Base-by-base conservation (phyloP, 2,888 invertebrate genomes). In the Euzetes globulus region DNA sequence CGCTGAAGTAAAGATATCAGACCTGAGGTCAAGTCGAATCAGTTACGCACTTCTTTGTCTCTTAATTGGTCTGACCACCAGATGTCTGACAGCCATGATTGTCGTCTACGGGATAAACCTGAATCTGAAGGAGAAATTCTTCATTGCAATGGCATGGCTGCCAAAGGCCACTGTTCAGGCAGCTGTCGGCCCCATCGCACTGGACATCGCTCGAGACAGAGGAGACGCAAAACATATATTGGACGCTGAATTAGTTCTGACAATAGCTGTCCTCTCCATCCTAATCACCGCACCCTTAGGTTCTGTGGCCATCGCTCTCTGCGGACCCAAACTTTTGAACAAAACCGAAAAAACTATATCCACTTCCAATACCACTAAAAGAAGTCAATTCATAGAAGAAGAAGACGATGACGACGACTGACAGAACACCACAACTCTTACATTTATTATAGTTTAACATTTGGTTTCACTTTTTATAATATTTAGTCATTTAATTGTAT, bases 101-200 rank as follows among this genome's bases (percentile, higher is more conserved):
- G 80, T 82, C 4, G 83, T 85, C 3, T 78, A 80, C 58, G 88
- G 91, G 9, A 90, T 91, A 78, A 89, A 89, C 78, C 86, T 96
- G 72, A 94, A 91, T 83, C 84, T 89, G 77, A 93, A 90, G 82
- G 97, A 98, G 82, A 92, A 92, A 80, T 85, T 94, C 77, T 98
- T 97, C 82, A 90, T 95, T 22, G 88, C 94, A 0, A 83, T 97
- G 7, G 88, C 95, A 0, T 94, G 94, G 90, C 90, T 95, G 88
- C 92, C 96, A 1, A 98, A 98, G 84, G 97, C 96, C 6, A 96
- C 97, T n/a, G 96, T 97, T 0, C 96, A 94, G 86, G 60, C 60
- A 22, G 33, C 60, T 25, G 11, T 60, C n/a, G 90, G 88, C 72
- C 87, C 88, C 4, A 81, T 89, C 72, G 87, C 88, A 9, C 82